Conservation (phyloP, 2,888 invertebrate species). For the Timandra comae region DNA sequence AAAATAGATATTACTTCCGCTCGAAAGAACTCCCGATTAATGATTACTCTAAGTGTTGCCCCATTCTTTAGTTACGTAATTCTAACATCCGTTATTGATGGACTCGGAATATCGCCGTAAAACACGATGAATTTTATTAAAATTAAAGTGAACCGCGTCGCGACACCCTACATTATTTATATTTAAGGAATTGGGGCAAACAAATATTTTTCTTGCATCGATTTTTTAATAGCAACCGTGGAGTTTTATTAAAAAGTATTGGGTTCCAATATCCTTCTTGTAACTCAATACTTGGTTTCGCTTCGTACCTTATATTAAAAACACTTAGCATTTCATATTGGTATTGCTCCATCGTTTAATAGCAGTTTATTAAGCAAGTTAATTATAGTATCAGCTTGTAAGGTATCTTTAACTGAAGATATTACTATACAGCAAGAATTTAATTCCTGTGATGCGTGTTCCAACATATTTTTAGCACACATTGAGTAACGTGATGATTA, state of each 20-base stretch:
- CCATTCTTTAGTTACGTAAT: slow-evolving; percentile 24
- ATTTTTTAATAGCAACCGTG: slow-evolving; percentile 2
- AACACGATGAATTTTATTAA: slow-evolving; percentile 6
- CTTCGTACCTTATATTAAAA: too few species aligned
- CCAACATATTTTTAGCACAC: too few species aligned
- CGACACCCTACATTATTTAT: slow-evolving; percentile 9
- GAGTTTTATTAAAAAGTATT: neutral
- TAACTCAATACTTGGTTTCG: too few species aligned
- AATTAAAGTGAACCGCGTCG: slow-evolving; percentile 14
- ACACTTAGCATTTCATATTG: too few species aligned
- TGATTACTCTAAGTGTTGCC: slow-evolving; percentile 29
- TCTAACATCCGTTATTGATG: slow-evolving; percentile 23
- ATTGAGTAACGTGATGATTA: too few species aligned
- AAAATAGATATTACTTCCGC: slow-evolving; percentile 36
- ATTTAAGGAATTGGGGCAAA: slow-evolving; percentile 6
- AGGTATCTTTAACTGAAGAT: too few species aligned
- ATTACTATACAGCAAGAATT: too few species aligned
- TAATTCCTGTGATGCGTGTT: too few species aligned
- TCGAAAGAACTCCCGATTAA: slow-evolving; percentile 31
- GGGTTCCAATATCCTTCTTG: neutral
- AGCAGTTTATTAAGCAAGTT: too few species aligned
- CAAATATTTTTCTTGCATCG: slow-evolving; percentile 7
- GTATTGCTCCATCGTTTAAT: too few species aligned
- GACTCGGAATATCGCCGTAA: slow-evolving; percentile 19
- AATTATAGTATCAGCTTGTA: too few species aligned